A percentile compares a stretch with the other conserved stretches of the same genome.
Evolutionary conservation across 2,888 invertebrate species (phyloP).

Genomic region (Perizoma affinitatum): DNA sequence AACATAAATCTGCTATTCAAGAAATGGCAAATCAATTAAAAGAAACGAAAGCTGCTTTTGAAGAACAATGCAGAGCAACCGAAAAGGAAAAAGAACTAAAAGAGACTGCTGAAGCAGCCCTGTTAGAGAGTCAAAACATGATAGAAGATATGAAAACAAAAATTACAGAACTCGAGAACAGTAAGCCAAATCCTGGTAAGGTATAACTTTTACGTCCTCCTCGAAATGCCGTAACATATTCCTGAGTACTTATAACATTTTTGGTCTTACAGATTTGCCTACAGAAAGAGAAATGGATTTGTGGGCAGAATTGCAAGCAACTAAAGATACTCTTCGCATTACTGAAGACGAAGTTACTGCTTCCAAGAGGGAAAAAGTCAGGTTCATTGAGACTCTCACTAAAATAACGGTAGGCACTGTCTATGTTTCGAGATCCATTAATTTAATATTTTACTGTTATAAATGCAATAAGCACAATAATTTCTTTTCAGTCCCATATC

Average conservation of each 20-base stretch:
- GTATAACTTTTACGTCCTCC: not conserved
- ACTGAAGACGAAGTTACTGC: constrained; percentile 71
- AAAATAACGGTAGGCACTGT: constrained; percentile 66
- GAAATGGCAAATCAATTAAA: constrained; percentile 63
- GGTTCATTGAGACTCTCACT: constrained; percentile 73
- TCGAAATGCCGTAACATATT: no score
- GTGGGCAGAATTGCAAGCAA: constrained; percentile 73
- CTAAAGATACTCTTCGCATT: constrained; percentile 70
- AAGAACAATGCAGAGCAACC: constrained; percentile 52
- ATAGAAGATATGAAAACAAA: constrained; percentile 63
- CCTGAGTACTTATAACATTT: no score
- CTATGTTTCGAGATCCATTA: not conserved
- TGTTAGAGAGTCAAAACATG: constrained; percentile 51
- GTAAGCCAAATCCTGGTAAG: constrained; percentile 64
- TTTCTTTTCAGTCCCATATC: constrained; percentile 68
- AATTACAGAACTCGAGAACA: constrained; percentile 65
- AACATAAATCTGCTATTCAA: constrained; percentile 58
- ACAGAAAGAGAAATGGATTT: constrained; percentile 75
- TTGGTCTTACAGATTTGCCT: constrained; percentile 58
- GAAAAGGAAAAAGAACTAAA: constrained; percentile 57
- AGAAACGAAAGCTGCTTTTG: constrained; percentile 52
- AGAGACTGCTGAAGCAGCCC: constrained; percentile 48
- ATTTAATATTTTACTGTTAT: not conserved
- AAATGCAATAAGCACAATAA: constrained; percentile 5
- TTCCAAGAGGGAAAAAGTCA: constrained; percentile 71